Base-by-base conservation (phyloP, 2,888 invertebrate genomes). In the Ochropleura plecta region DNA sequence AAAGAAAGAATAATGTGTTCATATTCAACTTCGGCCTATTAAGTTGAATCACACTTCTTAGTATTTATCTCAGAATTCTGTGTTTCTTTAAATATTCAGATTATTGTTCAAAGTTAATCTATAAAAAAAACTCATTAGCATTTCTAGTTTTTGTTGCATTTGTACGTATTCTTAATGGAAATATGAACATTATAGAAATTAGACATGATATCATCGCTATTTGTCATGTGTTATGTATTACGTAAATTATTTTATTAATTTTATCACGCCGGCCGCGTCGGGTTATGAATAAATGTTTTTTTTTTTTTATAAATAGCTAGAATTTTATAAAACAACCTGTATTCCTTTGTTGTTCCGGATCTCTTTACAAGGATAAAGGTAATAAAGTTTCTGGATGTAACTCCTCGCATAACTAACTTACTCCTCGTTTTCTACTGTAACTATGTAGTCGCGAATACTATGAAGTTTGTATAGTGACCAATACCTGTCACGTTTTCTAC, bases 131-230 rank as follows among this genome's bases (percentile, higher is more conserved):
- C 49, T 72, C 42, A 83, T 79, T 81, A 78, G 20, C 76, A 84
- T 84, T 65, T 79, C 72, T 73, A 73, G 73, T 73, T 77, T 74
- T 81, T 76, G 69, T 72, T 82, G 68, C 72, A 74, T 69, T 80
- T 63, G 59, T 75, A 79, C 79, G 59, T 73, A 74, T 79, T 72
- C 53, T 70, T 79, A 76, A 76, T 79, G 57, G 70, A 75, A 79
- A 84, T 71, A 68, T 84, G 76, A 85, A 79, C 67, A 76, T 73
- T 73, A 81, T 79, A 88, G 71, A 85, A 88, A 86, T 85, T 81
- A 86, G 82, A 76, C 62, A 88, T 89, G 88, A 88, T 79, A 81
- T 89, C 89, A 90, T 85, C 83, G 67, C 64, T 74, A 76, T 78
- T 81, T 84, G 76, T 84, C 62, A 84, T 79, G 48, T 72, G 76